Conservation (phyloP, 2,888 invertebrate genomes). For the Phragmatobia fuliginosa region DNA sequence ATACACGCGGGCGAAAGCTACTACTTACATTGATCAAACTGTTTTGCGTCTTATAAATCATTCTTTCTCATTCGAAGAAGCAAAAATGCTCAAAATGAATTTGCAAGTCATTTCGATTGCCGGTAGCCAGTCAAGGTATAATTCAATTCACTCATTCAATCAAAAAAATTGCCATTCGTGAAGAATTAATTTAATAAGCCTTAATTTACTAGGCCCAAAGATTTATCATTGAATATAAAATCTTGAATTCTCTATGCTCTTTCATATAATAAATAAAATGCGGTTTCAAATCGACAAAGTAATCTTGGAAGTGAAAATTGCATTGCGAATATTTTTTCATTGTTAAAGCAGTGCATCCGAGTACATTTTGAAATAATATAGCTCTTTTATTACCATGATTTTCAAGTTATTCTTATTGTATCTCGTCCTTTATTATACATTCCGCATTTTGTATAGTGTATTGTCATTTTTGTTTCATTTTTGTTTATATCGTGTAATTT, state of each 20-base stretch:
- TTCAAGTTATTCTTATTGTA: constrained; percentile 44
- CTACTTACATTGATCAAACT: neutral
- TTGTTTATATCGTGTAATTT: neutral
- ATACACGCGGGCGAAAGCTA: too few relatives aligned
- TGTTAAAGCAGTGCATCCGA: constrained; percentile 42
- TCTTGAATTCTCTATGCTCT: constrained; percentile 50
- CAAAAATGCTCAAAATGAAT: constrained; percentile 5
- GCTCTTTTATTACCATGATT: constrained; percentile 56
- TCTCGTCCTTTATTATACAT: constrained; percentile 48
- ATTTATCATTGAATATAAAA: constrained; percentile 60
- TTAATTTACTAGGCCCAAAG: constrained; percentile 48
- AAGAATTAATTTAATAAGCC: constrained; percentile 56
- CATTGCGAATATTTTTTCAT: constrained; percentile 61
- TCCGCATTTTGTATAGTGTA: constrained; percentile 34
- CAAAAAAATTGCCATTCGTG: constrained; percentile 37
- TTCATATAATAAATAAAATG: constrained; percentile 62
- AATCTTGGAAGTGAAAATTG: constrained; percentile 78
- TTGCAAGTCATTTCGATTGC: constrained; percentile 19
- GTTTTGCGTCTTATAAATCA: neutral
- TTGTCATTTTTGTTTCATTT: constrained; percentile 23
- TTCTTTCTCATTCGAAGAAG: neutral
- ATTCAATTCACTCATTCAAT: constrained; percentile 52
- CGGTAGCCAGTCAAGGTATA: constrained; percentile 31
- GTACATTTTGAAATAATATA: constrained; percentile 45
- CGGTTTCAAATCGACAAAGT: constrained; percentile 63